These are phyloP conservation scores for Albula glossodonta DNA, from an alignment of 2,113 vertebrate species.

Conservation along the genomic window DNA sequence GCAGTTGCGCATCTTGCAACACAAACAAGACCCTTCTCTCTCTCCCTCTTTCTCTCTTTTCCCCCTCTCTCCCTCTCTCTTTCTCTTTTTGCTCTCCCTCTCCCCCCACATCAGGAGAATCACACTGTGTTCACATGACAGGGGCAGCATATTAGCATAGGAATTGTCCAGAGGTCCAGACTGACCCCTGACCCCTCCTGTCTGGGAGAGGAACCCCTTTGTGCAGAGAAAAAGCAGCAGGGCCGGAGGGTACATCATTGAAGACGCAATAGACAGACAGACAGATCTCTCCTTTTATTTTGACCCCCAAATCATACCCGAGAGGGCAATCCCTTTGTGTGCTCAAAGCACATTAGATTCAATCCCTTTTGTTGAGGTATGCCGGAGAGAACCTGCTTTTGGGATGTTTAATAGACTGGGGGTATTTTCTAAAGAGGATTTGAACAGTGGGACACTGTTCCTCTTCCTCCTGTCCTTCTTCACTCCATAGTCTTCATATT, in stretches of 20 bases:
- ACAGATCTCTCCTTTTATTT: constrained; percentile 65
- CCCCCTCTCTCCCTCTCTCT: constrained; percentile 21
- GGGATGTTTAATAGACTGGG: not conserved
- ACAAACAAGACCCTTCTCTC: constrained; percentile 33
- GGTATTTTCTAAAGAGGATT: not conserved
- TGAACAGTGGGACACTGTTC: not conserved
- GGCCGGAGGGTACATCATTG: constrained; percentile 62
- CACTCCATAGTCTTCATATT: no score
- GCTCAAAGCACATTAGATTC: constrained; percentile 51
- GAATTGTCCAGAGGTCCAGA: constrained; percentile 82
- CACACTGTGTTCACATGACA: constrained; percentile 64
- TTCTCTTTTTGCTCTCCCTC: constrained; percentile 23
- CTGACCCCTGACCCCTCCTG: constrained; percentile 70
- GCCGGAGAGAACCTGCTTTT: not conserved
- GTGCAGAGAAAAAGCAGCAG: constrained; percentile 46
- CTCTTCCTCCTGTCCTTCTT: not conserved
- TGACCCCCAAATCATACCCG: constrained; percentile 63
- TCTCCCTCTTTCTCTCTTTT: not conserved
- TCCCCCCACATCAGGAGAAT: constrained; percentile 38
- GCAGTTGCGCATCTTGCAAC: constrained; percentile 27
- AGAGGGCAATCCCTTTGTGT: constrained; percentile 62
- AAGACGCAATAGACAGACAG: constrained; percentile 60
- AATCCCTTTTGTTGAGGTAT: constrained; percentile 50
- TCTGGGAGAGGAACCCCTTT: constrained; percentile 68
- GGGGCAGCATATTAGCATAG: constrained; percentile 55